Evolutionary conservation across 1,140 invertebrate genomes (phyloP), one percentile per base, ranked within the genome.

Genomic region (Papilio xuthus): DNA sequence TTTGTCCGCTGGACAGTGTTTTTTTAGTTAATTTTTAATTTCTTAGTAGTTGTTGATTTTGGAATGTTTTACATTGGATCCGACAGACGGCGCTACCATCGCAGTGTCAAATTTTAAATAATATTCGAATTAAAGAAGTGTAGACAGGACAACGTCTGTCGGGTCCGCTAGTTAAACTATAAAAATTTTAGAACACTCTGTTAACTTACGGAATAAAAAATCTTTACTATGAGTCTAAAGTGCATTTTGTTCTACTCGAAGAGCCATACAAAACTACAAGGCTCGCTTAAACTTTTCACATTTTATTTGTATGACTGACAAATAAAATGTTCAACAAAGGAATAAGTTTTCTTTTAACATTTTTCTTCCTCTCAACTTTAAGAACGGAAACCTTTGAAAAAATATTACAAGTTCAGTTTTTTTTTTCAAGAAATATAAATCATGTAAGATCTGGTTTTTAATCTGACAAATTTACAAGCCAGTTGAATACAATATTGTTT

Each of bases 271-370:
- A 67, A 67, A 32, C 26, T 67, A 15, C 26, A 13, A 15, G 13
- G 13, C 60, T 28, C 13, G 53, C 53, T 56, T 56, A 20, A 67
- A 28, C 60, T 67, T 60, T 32, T 15, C 15, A 67, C 60, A 67
- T 67, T 67, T 67, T 63, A 63, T 63, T 67, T 67, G 60, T 67
- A 67, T 67, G 60, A 67, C 60, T 32, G 26, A 67, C 60, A 67
- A 60, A 60, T 60, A 60, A 67, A 67, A 67, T 28, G 60, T 67
- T 67, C 60, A 32, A 67, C 60, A 67, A 67, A 67, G 60, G 60
- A 28, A 67, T 67, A 60, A n/a, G 26, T 60, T 67, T 28, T 67
- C 60, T 67, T 67, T 28, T 28, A 67, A 67, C 26, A 26, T 67
- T 28, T 28, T 67, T 67, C 60, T 28, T 32, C 60, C 2, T 26